phyloP scores from a whole-genome alignment of 2,797 vertebrate genomes.

The Crocodylus rhombifer region DNA sequence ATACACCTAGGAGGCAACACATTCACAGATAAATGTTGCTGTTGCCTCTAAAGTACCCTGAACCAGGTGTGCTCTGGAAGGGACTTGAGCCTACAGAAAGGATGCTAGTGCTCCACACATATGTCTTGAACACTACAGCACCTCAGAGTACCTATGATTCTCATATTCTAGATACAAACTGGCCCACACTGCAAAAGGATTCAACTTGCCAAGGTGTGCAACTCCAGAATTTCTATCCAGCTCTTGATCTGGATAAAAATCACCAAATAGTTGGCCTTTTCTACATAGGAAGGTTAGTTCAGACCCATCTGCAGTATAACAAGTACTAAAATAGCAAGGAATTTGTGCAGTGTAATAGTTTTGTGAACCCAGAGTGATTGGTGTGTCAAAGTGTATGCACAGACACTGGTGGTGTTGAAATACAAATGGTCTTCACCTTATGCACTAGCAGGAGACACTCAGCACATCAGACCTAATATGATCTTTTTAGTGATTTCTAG shows the following conservation, averaged over 20 bases:
- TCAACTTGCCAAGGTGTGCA: not conserved
- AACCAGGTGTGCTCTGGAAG: not conserved
- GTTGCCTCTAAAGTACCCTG: not conserved
- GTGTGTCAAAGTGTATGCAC: not conserved
- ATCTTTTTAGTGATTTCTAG: not conserved
- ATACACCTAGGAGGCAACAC: not conserved
- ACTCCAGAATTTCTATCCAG: not conserved
- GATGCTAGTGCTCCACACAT: too few species aligned
- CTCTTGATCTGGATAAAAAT: not conserved
- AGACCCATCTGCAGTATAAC: not conserved
- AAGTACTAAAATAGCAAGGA: not conserved
- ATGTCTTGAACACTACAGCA: not conserved
- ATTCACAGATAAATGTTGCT: not conserved
- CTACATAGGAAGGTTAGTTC: not conserved
- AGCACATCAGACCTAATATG: not conserved
- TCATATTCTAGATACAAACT: not conserved
- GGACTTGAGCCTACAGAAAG: not conserved
- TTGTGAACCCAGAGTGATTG: not conserved
- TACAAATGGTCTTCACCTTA: not conserved
- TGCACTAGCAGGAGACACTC: not conserved
- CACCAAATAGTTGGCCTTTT: not conserved
- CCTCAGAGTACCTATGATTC: not conserved
- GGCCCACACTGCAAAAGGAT: not conserved
- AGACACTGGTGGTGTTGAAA: not conserved
- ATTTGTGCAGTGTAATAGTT: not conserved